These are phyloP conservation scores for Drosophila mimica DNA, from an alignment of 2,888 invertebrate species.

Conservation along the genomic window DNA sequence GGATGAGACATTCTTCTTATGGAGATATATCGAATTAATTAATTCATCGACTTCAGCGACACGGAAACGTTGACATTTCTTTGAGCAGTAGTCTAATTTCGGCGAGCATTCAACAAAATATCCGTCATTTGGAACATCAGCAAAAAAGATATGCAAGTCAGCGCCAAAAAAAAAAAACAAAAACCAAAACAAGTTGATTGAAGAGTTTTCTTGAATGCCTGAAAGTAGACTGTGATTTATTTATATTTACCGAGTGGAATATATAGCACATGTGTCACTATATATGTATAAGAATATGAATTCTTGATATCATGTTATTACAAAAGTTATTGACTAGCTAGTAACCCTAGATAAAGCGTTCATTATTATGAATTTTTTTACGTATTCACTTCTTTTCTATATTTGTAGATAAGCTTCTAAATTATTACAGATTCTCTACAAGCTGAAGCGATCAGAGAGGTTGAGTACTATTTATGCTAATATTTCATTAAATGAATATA, in stretches of 20 bases:
- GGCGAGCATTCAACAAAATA: constrained; percentile 2
- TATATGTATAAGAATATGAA: neutral
- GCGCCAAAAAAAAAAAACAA: neutral
- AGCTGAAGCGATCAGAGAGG: neutral
- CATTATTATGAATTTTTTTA: neutral
- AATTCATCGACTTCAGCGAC: constrained; percentile 20
- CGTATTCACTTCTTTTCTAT: neutral
- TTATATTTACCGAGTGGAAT: no score
- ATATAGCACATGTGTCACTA: neutral
- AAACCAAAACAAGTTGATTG: constrained; percentile 18
- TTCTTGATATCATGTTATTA: neutral
- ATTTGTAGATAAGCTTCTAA: neutral
- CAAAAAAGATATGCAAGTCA: neutral
- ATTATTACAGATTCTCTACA: neutral
- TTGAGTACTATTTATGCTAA: neutral
- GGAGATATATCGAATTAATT: constrained; percentile 44
- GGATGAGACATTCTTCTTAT: constrained; percentile 40
- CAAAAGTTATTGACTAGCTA: neutral
- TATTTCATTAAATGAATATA: neutral
- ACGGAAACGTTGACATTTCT: constrained; percentile 42
- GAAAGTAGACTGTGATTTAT: constrained; percentile 39
- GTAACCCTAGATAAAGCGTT: neutral
- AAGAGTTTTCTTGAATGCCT: constrained; percentile 19
- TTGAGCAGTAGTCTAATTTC: constrained; percentile 21
- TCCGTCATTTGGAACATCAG: neutral